These are phyloP conservation scores for Natator depressus DNA, from an alignment of 2,113 vertebrate genomes.

Conservation along the genomic window DNA sequence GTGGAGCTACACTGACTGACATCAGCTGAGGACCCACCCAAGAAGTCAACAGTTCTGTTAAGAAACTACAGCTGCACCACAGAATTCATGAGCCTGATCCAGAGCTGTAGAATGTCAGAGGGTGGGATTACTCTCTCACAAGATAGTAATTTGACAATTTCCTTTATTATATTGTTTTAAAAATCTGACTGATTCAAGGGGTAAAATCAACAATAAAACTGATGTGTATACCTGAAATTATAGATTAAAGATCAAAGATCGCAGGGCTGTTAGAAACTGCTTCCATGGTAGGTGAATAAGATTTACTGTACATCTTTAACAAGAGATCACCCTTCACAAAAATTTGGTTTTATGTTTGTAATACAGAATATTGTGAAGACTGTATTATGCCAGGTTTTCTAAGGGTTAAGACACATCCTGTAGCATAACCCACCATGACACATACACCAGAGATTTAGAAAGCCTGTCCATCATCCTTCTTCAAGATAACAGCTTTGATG, in stretches of 20 bases:
- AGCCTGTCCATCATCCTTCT: background rate
- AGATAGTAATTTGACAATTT: background rate
- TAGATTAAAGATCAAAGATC: background rate
- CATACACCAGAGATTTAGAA: background rate
- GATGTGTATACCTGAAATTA: background rate
- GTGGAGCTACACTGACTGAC: background rate
- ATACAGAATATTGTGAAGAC: background rate
- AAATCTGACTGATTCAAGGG: background rate
- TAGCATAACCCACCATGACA: background rate
- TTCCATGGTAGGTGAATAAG: background rate
- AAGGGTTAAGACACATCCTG: background rate
- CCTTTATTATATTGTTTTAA: background rate
- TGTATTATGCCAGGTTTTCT: background rate
- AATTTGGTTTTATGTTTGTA: background rate
- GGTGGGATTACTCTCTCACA: background rate
- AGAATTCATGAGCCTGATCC: background rate
- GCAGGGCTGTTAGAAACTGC: background rate
- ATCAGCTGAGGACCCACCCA: background rate
- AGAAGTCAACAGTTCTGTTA: background rate
- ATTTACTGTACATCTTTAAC: background rate
- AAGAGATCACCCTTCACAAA: background rate
- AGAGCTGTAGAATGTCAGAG: rapidly evolving
- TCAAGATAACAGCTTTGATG: background rate
- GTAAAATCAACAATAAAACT: background rate
- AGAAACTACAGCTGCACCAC: background rate